Evolutionary conservation across 2,888 invertebrate genomes (phyloP), one percentile per base, ranked within the genome.

Genomic region (Oxytorus armatus): DNA sequence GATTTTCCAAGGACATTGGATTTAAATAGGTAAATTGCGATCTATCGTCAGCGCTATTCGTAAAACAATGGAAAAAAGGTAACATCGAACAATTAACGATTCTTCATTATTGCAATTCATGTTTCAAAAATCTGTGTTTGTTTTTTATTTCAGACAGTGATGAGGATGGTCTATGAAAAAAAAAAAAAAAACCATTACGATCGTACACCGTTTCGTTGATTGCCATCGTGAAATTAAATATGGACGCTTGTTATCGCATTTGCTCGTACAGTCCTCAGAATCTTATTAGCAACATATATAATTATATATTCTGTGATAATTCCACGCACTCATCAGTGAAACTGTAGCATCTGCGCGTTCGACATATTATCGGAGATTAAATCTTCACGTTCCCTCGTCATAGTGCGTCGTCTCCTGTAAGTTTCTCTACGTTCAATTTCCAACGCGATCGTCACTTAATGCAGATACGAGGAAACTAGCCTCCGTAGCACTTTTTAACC

Each of bases 401-500:
- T 39, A 66, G 69, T 74, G 57, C n/a, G n/a, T n/a, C n/a, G n/a
- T 74, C 74, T 77, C 68, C 55, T 47, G 51, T 14, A 39, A 47
- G 25, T 39, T 36, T 55, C 44, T 33, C 77, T 29, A 36, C 47
- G 21, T 73, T 65, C 8, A 81, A 83, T 81, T 85, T 84, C 76
- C 77, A 75, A 84, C 70, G 65, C 69, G 81, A 84, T 18, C 29
- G 25, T 80, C 86, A 85, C 84, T 88, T 65, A 86, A 88, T 89
- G 88, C 87, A 87, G 83, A 88, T 82, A 65, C 81, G 76, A 55
- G 53, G 80, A 89, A 88, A 89, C 85, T 88, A 89, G 89, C 88
- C 84, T 88, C 82, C 86, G 76, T 87, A 86, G 89, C 89, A 89
- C 81, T 89, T 89, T 89, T 89, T 88, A 57, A 63, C 77, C 87